Percentiles rank a stretch among this genome's conserved stretches.
phyloP scores from a whole-genome alignment of 1,140 invertebrate genomes.

The Charaxes varanes region DNA sequence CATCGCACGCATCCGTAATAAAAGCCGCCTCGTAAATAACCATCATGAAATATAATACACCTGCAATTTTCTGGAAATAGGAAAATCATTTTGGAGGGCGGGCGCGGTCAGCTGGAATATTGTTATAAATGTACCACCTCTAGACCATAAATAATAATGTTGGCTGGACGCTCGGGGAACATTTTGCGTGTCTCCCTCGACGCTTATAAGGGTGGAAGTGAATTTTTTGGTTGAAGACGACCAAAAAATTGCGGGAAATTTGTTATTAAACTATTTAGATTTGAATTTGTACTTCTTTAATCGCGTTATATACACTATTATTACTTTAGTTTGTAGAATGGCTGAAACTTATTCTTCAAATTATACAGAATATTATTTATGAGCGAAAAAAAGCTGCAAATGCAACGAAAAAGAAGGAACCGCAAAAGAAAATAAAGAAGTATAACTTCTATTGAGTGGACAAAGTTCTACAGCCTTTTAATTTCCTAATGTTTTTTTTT shows the following conservation, averaged over 20 bases:
- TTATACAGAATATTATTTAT: no score
- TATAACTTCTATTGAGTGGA: no score
- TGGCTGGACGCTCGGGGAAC: conserved; percentile 34
- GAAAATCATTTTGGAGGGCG: conserved; percentile 71
- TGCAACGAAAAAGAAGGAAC: no score
- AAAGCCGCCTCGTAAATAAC: conserved; percentile 72
- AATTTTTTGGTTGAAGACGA: background rate
- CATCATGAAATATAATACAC: conserved; percentile 73
- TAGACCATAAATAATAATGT: conserved; percentile 69
- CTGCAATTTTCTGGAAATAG: conserved; percentile 71
- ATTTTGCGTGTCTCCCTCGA: conserved; percentile 20
- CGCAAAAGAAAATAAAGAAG: no score
- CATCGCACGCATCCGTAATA: conserved; percentile 72
- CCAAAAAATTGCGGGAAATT: background rate
- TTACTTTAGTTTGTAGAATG: no score
- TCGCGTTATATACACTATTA: no score
- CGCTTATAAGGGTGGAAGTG: conserved; percentile 15
- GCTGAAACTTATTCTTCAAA: no score
- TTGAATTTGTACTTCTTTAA: no score
- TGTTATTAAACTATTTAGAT: no score
- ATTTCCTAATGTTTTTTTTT: no score
- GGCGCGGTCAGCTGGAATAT: conserved; percentile 69
- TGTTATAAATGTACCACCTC: conserved; percentile 72
- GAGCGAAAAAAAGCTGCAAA: no score
- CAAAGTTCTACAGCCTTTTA: no score